Percentiles rank a stretch among this genome's conserved stretches.
Conservation (phyloP, 2,797 vertebrate species). For the Pangasius larnaudii region DNA sequence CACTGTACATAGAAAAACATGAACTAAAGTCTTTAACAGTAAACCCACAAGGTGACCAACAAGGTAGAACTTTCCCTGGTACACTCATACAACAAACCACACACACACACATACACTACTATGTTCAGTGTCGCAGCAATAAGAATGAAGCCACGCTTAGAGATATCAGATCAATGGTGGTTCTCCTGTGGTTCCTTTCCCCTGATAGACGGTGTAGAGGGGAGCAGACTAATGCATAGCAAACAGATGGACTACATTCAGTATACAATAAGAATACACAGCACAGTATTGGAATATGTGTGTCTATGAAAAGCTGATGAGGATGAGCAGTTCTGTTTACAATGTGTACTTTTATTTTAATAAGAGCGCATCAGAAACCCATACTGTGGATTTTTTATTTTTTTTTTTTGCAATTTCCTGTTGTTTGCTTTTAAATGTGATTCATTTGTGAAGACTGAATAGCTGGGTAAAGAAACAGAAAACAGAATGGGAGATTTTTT, state of each 20-base stretch:
- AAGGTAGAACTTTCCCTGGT: neutral
- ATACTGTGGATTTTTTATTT: slow-evolving; percentile 49
- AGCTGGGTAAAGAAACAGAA: slow-evolving; percentile 45
- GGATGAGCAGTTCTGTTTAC: slow-evolving; percentile 44
- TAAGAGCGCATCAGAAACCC: slow-evolving; percentile 35
- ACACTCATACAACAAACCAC: neutral
- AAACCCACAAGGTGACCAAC: neutral
- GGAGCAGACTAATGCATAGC: neutral
- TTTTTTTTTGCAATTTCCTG: neutral
- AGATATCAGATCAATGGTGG: neutral
- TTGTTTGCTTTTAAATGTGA: slow-evolving; percentile 28
- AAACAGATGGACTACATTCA: neutral
- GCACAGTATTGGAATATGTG: neutral
- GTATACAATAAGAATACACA: neutral
- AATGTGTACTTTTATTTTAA: slow-evolving; percentile 28
- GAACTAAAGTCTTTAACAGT: neutral
- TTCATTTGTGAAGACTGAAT: slow-evolving; percentile 28
- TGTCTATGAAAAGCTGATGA: neutral
- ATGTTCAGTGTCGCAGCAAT: neutral
- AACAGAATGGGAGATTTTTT: slow-evolving; percentile 35
- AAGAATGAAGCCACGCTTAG: too few species aligned
- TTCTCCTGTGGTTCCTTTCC: neutral
- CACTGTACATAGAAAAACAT: neutral
- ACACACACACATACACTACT: neutral
- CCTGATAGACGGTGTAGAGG: neutral